Percentiles rank a stretch among this genome's conserved stretches.
Conservation (phyloP, 2,797 vertebrate species). For the Spinus olivaceus region DNA sequence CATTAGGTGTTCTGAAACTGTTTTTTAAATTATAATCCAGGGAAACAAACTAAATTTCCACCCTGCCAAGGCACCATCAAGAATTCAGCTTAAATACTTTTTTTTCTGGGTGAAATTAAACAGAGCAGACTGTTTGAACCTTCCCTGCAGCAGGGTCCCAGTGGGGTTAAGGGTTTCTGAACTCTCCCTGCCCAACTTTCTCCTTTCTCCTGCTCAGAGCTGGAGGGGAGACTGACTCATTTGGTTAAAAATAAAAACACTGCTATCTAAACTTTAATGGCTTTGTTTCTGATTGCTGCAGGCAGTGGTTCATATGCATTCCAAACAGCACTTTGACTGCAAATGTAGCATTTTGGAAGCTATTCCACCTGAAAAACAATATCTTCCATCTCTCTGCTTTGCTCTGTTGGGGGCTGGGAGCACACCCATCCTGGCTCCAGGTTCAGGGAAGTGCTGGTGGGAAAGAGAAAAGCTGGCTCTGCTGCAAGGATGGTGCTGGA, state of each 20-base stretch:
- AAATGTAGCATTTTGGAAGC: slow-evolving; percentile 52
- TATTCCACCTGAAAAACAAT: slow-evolving; percentile 52
- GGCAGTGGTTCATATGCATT: slow-evolving; percentile 57
- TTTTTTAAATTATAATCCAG: background rate
- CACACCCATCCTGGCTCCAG: background rate
- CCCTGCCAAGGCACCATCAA: background rate
- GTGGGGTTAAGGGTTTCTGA: slow-evolving; percentile 22
- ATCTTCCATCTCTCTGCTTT: slow-evolving; percentile 40
- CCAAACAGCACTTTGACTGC: slow-evolving; percentile 52
- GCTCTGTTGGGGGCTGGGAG: slow-evolving; percentile 3
- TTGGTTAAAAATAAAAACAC: slow-evolving; percentile 76
- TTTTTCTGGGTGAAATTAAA: slow-evolving; percentile 15
- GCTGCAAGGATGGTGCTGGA: background rate
- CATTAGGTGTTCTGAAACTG: background rate
- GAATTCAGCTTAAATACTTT: slow-evolving; percentile 5
- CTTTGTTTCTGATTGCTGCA: slow-evolving; percentile 64
- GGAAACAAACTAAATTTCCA: background rate
- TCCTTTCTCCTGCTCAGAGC: slow-evolving; percentile 27
- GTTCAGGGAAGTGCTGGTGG: background rate
- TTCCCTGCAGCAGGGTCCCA: background rate
- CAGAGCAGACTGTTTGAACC: background rate
- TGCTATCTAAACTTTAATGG: slow-evolving; percentile 63
- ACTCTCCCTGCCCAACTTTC: background rate
- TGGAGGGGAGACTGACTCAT: slow-evolving; percentile 63
- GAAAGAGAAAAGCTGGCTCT: background rate